Conservation (phyloP, 2,888 invertebrate genomes). For the Pecten maximus region DNA sequence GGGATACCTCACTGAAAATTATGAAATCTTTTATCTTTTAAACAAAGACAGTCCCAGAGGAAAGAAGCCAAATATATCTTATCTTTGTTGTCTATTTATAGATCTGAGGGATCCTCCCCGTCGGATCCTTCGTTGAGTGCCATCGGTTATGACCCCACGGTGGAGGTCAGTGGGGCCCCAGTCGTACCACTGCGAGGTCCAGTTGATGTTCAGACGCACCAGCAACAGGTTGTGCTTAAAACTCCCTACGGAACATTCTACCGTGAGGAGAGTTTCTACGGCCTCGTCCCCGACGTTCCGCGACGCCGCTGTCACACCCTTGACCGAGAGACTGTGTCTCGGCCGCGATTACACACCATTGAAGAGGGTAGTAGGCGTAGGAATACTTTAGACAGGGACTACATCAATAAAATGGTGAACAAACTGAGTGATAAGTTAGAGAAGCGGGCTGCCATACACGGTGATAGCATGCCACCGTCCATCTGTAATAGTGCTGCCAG, state of each 20-base stretch:
- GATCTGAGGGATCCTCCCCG: slow-evolving; percentile 72
- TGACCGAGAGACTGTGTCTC: slow-evolving; percentile 73
- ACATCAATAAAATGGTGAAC: slow-evolving; percentile 75
- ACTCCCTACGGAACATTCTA: slow-evolving; percentile 78
- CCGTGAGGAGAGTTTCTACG: slow-evolving; percentile 74
- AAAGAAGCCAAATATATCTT: too few relatives aligned
- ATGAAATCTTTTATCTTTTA: too few relatives aligned
- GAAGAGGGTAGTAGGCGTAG: slow-evolving; percentile 74
- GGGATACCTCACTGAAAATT: too few relatives aligned
- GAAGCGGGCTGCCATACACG: slow-evolving; percentile 66
- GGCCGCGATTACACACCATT: slow-evolving; percentile 75
- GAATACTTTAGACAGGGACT: slow-evolving; percentile 76
- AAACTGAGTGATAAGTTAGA: slow-evolving; percentile 73
- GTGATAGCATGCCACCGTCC: slow-evolving; percentile 75
- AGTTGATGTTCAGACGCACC: slow-evolving; percentile 55
- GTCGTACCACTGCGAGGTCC: slow-evolving; percentile 60
- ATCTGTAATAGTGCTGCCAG: slow-evolving; percentile 73
- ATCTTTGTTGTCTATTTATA: slow-evolving; percentile 49
- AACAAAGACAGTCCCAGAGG: too few relatives aligned
- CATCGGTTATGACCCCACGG: slow-evolving; percentile 63
- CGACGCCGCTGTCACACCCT: slow-evolving; percentile 75
- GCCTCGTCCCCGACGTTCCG: slow-evolving; percentile 71
- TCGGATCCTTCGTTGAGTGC: slow-evolving; percentile 66
- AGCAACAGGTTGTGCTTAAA: slow-evolving; percentile 74
- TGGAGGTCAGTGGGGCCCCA: slow-evolving; percentile 61